These are phyloP conservation scores for Colaptes auratus DNA, from an alignment of 2,113 vertebrate genomes.

Conservation along the genomic window DNA sequence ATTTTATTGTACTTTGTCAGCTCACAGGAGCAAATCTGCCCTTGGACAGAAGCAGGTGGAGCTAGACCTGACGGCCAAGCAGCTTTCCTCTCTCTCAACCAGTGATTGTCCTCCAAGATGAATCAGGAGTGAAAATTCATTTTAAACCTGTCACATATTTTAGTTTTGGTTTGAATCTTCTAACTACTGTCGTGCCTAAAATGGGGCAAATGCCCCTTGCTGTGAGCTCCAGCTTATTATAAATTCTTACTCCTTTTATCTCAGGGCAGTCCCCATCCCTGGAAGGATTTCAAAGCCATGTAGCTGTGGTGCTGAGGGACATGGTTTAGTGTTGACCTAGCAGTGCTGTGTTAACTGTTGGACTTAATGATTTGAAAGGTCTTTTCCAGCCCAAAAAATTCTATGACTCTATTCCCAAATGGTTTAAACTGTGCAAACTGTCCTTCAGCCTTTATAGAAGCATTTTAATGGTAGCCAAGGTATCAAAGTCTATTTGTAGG, in stretches of 20 bases:
- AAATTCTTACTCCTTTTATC: not conserved
- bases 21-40: not conserved
- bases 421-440: not conserved
- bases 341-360: no score
- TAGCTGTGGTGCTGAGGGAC: no score
- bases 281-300: no score
- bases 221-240: not conserved
- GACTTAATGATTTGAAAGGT: no score
- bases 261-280: no score
- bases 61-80: not conserved
- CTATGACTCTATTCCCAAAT: no score
- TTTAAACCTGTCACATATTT: not conserved
- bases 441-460: not conserved
- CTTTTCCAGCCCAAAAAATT: no score
- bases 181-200: not conserved
- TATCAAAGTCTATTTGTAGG: not conserved
- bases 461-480: not conserved
- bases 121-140: not conserved
- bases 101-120: not conserved
- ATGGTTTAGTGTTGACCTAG: no score
- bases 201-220: not conserved
- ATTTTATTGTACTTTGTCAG: not conserved
- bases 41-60: not conserved
- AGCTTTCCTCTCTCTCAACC: not conserved
- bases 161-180: not conserved